Evolutionary conservation across 2,888 invertebrate genomes (phyloP).

Genomic region (Xylota sylvarum): DNA sequence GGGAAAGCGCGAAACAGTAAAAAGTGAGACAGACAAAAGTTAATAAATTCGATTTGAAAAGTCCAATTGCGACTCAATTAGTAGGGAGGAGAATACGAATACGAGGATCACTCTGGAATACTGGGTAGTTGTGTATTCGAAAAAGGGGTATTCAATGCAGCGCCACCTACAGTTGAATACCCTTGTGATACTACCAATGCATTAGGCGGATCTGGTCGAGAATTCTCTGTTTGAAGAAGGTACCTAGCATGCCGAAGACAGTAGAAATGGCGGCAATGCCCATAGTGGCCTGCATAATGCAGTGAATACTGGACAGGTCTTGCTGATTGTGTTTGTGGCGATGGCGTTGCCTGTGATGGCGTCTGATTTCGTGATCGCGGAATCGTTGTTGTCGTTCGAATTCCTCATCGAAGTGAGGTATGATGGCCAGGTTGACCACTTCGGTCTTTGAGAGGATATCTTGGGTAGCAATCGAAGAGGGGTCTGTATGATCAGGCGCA

Average conservation of each 20-base stretch:
- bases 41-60: constrained; percentile 71
- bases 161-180: constrained; percentile 80
- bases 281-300: constrained; percentile 85
- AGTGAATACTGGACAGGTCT: constrained; percentile 84
- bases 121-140: constrained; percentile 70
- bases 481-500: constrained; percentile 78
- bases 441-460: constrained; percentile 84
- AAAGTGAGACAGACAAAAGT: constrained; percentile 28
- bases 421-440: constrained; percentile 84
- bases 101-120: constrained; percentile 67
- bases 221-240: constrained; percentile 85
- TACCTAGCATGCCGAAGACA: constrained; percentile 85
- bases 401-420: constrained; percentile 85
- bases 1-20: constrained; percentile 26
- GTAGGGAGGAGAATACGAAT: constrained; percentile 68
- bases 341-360: constrained; percentile 83
- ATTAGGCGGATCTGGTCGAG: constrained; percentile 84
- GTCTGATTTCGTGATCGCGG: constrained; percentile 81
- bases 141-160: constrained; percentile 70
- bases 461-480: constrained; percentile 82
- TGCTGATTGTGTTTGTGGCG: constrained; percentile 83
- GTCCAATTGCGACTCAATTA: constrained; percentile 65
- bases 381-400: constrained; percentile 83
- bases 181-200: constrained; percentile 85
- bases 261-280: constrained; percentile 84